These are phyloP conservation scores for Holacanthus passer DNA, from an alignment of 2,113 vertebrate genomes.

Conservation along the genomic window DNA sequence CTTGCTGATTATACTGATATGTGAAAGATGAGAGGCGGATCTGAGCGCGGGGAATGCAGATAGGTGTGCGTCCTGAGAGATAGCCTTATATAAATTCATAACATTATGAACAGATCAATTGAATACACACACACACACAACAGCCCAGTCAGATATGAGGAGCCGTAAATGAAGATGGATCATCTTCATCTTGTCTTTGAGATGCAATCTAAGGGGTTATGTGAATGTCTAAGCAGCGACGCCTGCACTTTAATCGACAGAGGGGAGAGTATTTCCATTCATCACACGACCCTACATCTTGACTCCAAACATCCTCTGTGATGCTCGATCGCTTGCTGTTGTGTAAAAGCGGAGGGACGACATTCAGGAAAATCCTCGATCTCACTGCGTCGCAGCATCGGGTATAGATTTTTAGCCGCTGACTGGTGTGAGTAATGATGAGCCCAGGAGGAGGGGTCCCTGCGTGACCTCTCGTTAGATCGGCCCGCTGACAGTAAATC, in stretches of 20 bases:
- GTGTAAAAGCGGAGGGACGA: conserved; percentile 31
- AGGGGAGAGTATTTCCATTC: conserved; percentile 21
- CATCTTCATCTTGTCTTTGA: conserved; percentile 43
- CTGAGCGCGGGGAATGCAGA: conserved; percentile 37
- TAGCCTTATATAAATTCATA: conserved; percentile 64
- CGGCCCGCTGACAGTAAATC: conserved; percentile 26
- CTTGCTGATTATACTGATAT: conserved; percentile 65
- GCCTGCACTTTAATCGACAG: conserved; percentile 18
- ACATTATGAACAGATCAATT: conserved; percentile 62
- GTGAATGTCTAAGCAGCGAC: conserved; percentile 31
- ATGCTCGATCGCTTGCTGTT: conserved; percentile 17
- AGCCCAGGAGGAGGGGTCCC: conserved; percentile 28
- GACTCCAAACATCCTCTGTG: conserved; percentile 26
- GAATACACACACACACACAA: conserved; percentile 43
- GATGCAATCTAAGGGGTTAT: conserved; percentile 32
- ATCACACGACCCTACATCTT: conserved; percentile 7
- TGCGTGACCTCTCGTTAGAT: conserved; percentile 42
- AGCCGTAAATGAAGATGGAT: conserved; percentile 66
- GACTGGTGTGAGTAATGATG: conserved; percentile 43
- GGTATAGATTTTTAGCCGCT: conserved; percentile 30
- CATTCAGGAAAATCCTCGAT: not conserved
- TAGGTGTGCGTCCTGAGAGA: not conserved
- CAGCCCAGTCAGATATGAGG: conserved; percentile 38
- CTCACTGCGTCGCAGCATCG: conserved; percentile 23
- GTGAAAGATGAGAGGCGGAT: conserved; percentile 58